Conservation (phyloP, 2,797 vertebrate species). For the Sebastolobus alascanus region DNA sequence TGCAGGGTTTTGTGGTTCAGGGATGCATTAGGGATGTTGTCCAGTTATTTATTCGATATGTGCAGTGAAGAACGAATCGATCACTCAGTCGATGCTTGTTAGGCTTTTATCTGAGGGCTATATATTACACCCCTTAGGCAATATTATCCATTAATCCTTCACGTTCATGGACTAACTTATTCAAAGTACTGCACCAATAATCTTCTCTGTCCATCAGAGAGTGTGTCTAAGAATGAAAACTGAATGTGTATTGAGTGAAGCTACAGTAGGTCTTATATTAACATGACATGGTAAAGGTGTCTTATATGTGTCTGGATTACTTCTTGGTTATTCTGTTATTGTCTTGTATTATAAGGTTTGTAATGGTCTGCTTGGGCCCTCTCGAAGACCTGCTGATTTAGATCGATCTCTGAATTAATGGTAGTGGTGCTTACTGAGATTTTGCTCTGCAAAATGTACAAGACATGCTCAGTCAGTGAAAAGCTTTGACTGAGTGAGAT, state of each 20-base stretch:
- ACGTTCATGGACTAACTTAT: neutral
- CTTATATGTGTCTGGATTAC: neutral
- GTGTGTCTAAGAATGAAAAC: neutral
- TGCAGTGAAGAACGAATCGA: constrained; percentile 2
- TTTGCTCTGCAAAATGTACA: neutral
- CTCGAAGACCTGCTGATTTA: neutral
- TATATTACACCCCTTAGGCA: neutral
- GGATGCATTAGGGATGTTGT: neutral
- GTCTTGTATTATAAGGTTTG: neutral
- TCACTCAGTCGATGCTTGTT: neutral
- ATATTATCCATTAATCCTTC: neutral
- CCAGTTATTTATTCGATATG: neutral
- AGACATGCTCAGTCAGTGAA: neutral
- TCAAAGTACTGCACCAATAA: neutral
- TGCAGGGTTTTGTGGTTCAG: neutral
- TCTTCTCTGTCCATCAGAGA: neutral
- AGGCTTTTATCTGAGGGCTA: neutral
- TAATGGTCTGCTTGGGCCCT: neutral
- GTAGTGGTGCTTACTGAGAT: neutral
- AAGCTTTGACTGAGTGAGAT: constrained; percentile 3
- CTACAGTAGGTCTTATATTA: neutral
- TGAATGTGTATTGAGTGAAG: neutral
- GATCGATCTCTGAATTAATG: neutral
- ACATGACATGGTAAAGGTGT: neutral
- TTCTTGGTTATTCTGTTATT: neutral